Evolutionary conservation across 1,140 invertebrate genomes (phyloP), one percentile per base, ranked within the genome.

Genomic region (Dysdera silvatica): DNA sequence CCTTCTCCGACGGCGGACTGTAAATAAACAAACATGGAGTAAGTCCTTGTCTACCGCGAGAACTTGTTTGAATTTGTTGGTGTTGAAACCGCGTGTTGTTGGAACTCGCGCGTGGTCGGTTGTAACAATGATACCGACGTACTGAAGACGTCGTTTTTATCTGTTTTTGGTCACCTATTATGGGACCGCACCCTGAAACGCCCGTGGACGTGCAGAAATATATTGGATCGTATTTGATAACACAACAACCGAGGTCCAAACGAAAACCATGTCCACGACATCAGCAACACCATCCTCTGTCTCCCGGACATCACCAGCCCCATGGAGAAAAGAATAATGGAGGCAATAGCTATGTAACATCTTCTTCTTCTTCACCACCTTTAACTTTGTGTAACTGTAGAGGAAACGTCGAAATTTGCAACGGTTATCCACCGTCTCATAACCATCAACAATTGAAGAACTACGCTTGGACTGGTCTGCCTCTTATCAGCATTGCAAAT

Each of bases 211-310:
- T 84, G 68, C 83, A 85, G 76, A 78, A 82, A 69, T 85, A 84
- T 73, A 81, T 84, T 62, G 84, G 83, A 59, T 82, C 80, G 62
- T 84, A 81, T 71, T 72, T 85, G 45, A 83, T 85, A 55, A 80
- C 81, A 16, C 78, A 78, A 72, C 73, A 66, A 55, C 69, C 69
- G 4, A 65, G 74, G 23, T 40, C 41, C 18, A 63, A 63, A 18
- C 71, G 56, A 14, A 61, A 58, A 35, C 32, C 51, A 18, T 66
- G 63, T 29, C 60, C 60, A 3, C 48, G 57, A 24, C 32, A 31
- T 18, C 48, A 51, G 10, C 54, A 56, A 8, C 54, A 56, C 37
- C 60, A 54, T 24, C 12, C 51, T 8, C 53, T 47, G 16, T 49
- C 53, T 55, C 48, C 33, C 16, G 41, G n/a, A n/a, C n/a, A n/a